A percentile compares a stretch with the other conserved stretches of the same genome.
Evolutionary conservation across 2,797 vertebrate species (phyloP).

Genomic region (Tenualosa ilisha): DNA sequence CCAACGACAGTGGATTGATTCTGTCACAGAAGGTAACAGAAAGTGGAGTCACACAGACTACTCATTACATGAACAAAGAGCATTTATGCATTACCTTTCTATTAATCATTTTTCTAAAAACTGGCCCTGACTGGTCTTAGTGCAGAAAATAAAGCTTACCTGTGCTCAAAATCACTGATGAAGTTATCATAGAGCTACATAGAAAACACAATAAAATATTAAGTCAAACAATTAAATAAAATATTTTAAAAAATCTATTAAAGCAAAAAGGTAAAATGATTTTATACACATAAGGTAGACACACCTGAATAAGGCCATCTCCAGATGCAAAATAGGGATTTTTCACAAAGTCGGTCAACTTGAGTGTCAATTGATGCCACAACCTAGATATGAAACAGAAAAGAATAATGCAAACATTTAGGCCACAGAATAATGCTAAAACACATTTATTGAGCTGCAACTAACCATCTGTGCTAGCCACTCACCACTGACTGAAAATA

Average conservation of each 20-base stretch:
- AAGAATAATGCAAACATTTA: neutral
- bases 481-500: too few species aligned
- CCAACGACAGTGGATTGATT: slow-evolving; percentile 94
- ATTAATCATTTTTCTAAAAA: neutral
- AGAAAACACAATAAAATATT: slow-evolving; percentile 38
- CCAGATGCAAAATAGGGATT: slow-evolving; percentile 89
- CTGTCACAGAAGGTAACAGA: slow-evolving; percentile 62
- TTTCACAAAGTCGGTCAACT: slow-evolving; percentile 89
- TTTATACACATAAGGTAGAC: neutral
- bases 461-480: too few species aligned
- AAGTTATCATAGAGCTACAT: slow-evolving; percentile 95
- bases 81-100: neutral
- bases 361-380: slow-evolving; percentile 97
- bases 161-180: slow-evolving; percentile 96
- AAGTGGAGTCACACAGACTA: neutral
- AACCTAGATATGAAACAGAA: slow-evolving; percentile 69
- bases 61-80: neutral
- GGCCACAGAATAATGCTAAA: neutral
- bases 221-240: neutral
- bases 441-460: neutral
- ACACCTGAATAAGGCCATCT: slow-evolving; percentile 83
- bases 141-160: slow-evolving; percentile 71
- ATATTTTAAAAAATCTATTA: too few species aligned
- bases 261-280: neutral
- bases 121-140: neutral